These are phyloP conservation scores for Xestoiulus laeticollis DNA, from an alignment of 2,888 invertebrate genomes.

Conservation along the genomic window DNA sequence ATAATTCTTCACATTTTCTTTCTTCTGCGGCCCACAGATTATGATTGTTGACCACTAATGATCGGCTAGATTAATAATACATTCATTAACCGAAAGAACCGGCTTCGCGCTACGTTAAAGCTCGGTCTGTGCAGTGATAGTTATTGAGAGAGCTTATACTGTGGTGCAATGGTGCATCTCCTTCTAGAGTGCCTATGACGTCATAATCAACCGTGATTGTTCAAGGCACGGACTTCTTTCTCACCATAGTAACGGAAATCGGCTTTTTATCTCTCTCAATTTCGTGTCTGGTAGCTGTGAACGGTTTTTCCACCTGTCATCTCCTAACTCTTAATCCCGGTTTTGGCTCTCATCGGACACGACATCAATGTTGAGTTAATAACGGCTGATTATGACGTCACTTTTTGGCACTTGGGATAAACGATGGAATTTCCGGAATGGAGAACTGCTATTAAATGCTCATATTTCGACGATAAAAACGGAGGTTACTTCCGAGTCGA, in stretches of 20 bases:
- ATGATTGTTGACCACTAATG: background rate
- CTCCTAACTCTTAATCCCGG: background rate
- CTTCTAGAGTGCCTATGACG: background rate
- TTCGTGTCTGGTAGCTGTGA: background rate
- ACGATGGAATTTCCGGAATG: background rate
- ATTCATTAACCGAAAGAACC: slow-evolving; percentile 26
- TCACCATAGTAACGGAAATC: background rate
- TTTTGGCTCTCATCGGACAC: background rate
- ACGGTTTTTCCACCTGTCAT: slow-evolving; percentile 1
- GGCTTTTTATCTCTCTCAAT: background rate
- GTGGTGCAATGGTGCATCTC: background rate
- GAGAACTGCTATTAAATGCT: background rate
- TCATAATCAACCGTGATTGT: background rate
- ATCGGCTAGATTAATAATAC: slow-evolving; percentile 12
- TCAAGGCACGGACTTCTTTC: background rate
- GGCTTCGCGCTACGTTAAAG: background rate
- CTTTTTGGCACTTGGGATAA: background rate
- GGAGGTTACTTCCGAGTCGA: slow-evolving; percentile 1
- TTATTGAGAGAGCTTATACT: background rate
- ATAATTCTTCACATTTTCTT: slow-evolving; percentile 1
- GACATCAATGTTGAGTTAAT: background rate
- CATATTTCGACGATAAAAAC: background rate
- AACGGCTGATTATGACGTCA: slow-evolving; percentile 5
- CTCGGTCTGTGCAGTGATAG: background rate
- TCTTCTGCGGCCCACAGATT: background rate